A percentile compares a stretch with the other conserved stretches of the same genome.
These are phyloP conservation scores for Scolopax rusticola DNA, from an alignment of 2,797 vertebrate genomes.

Conservation along the genomic window DNA sequence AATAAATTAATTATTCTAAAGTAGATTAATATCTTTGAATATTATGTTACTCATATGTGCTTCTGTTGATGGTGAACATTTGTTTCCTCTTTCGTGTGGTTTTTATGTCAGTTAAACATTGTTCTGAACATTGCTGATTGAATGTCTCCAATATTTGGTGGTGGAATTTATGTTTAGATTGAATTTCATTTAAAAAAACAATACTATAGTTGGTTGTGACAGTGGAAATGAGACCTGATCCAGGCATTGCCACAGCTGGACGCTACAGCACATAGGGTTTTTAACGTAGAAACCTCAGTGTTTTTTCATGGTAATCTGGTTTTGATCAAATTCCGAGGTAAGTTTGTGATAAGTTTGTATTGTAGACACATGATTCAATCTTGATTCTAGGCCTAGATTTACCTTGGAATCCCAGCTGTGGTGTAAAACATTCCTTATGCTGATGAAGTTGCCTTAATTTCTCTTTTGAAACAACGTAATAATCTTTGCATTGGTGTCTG, in stretches of 20 bases:
- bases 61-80: background rate
- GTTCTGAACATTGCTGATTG: background rate
- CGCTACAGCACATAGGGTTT: background rate
- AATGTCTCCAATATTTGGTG: background rate
- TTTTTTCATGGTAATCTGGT: background rate
- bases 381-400: background rate
- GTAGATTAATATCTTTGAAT: background rate
- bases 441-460: background rate
- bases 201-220: fast-evolving
- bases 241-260: background rate
- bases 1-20: background rate
- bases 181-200: background rate
- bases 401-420: background rate
- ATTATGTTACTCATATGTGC: background rate
- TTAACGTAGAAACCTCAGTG: background rate
- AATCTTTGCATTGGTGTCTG: background rate
- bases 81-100: background rate
- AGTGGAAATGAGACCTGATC: background rate
- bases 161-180: background rate
- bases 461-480: background rate
- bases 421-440: background rate
- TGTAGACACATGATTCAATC: background rate
- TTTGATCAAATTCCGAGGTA: background rate
- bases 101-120: background rate
- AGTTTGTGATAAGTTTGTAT: background rate